Conservation (phyloP, 2,888 invertebrate genomes). For the Tubulanus polymorphus region DNA sequence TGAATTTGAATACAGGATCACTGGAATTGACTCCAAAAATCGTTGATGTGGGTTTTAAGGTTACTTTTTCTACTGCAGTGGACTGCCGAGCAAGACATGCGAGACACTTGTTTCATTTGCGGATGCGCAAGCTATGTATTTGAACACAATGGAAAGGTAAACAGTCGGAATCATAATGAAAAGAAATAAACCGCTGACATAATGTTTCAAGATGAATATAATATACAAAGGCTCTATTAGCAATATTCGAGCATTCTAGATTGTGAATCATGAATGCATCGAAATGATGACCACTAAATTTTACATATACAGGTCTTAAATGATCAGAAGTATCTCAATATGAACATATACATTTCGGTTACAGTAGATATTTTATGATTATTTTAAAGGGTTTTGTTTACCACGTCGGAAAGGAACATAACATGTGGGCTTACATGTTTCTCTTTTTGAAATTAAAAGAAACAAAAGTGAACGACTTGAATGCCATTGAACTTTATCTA, state of each 20-base stretch:
- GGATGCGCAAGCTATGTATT: slow-evolving; percentile 50
- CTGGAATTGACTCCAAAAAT: too few relatives aligned
- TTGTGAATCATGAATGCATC: too few relatives aligned
- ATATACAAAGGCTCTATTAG: too few relatives aligned
- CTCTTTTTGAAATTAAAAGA: slow-evolving; percentile 53
- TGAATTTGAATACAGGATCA: too few relatives aligned
- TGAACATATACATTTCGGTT: too few relatives aligned
- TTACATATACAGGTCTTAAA: too few relatives aligned
- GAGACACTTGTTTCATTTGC: slow-evolving; percentile 49
- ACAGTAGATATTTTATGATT: not conserved
- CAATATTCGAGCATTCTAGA: too few relatives aligned
- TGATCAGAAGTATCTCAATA: too few relatives aligned
- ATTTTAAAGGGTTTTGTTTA: slow-evolving; percentile 43
- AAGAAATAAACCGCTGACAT: not conserved
- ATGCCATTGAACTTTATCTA: slow-evolving; percentile 47
- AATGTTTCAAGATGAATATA: not conserved
- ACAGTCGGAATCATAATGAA: slow-evolving; percentile 5
- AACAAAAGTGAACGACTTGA: slow-evolving; percentile 49
- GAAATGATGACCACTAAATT: too few relatives aligned
- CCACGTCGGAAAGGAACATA: slow-evolving; percentile 50
- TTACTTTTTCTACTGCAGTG: slow-evolving; percentile 34
- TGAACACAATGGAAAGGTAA: slow-evolving; percentile 49
- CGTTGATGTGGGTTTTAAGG: too few relatives aligned
- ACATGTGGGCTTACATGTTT: slow-evolving; percentile 52
- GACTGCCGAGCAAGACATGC: slow-evolving; percentile 52